Evolutionary conservation across 2,797 vertebrate species (phyloP), one percentile per base, ranked within the genome.

Genomic region (Tinamus major): DNA sequence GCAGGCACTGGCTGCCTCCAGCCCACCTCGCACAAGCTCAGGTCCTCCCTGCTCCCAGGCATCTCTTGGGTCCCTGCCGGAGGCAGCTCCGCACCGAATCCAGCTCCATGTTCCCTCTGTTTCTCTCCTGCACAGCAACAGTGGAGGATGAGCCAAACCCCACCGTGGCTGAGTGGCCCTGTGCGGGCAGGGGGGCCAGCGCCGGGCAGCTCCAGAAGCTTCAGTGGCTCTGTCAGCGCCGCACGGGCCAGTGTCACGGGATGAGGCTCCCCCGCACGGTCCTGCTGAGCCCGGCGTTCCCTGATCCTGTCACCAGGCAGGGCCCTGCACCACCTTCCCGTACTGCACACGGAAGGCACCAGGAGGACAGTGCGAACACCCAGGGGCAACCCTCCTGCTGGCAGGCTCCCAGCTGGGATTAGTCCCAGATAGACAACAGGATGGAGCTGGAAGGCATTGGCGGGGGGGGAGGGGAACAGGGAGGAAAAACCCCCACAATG

Each of bases 261-360:
- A 42, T 49, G 39, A 23, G 23, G 78, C 85, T 39, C 37, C 51
- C 8, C 31, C 26, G 33, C 69, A 10, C 9, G 44, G 93, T 61
- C 56, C 72, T 95, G 96, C 96, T 95, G 95, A 97, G 92, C 80
- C 76, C 82, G 91, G 95, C 87, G 84, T 92, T 94, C 89, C 92
- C 6, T 6, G 62, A 79, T 70, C 59, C 0, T 8, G 2, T 79
- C 78, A 75, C 69, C 0, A 0, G 18, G 41, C 0, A 17, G 88
- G 78, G 55, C 31, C 31, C 90, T 86, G 79, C 17, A 12, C 76
- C 59, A 67, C 90, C 77, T 59, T 71, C 55, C n/a, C 62, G 3
- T 48, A 5, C 8, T 0, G 13, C 23, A 33, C 10, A 19, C 14
- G 7, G 27, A 27, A 18, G 6, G 49, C 27, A 55, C 23, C 49